Percentiles rank a stretch among this genome's conserved stretches.
phyloP scores from a whole-genome alignment of 2,888 invertebrate genomes.

The Acleris emargana region DNA sequence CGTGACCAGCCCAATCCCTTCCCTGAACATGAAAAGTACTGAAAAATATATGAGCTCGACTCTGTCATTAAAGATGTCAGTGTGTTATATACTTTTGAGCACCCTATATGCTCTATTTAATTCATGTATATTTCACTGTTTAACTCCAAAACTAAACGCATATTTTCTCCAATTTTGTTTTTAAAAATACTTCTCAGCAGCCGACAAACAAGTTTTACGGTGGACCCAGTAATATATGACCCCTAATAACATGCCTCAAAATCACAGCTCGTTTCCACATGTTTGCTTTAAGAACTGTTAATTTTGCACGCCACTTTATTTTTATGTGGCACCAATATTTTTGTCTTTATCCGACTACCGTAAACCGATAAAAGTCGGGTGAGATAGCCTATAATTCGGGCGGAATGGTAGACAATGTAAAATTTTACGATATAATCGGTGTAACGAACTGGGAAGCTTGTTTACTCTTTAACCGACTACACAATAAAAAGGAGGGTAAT shows the following conservation, averaged over 20 bases:
- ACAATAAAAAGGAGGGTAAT: too few species aligned
- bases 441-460: conserved; percentile 39
- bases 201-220: not conserved
- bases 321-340: conserved; percentile 52
- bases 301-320: conserved; percentile 67
- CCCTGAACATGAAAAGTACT: too few species aligned
- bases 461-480: not conserved
- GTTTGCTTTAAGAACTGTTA: conserved; percentile 53
- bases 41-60: too few species aligned
- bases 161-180: too few species aligned
- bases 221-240: conserved; percentile 36
- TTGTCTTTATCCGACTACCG: conserved; percentile 47
- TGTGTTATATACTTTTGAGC: too few species aligned
- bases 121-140: too few species aligned
- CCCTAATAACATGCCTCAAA: conserved; percentile 52
- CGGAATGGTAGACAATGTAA: conserved; percentile 67
- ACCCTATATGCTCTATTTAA: too few species aligned
- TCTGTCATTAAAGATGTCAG: too few species aligned
- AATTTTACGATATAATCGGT: conserved; percentile 67
- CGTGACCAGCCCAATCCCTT: too few species aligned
- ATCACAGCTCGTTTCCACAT: conserved; percentile 47
- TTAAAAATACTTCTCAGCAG: not conserved
- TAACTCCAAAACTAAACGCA: too few species aligned
- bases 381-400: conserved; percentile 54
- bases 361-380: conserved; percentile 33